Evolutionary conservation across 1,140 invertebrate genomes (phyloP).

Genomic region (Drosophila orosa): DNA sequence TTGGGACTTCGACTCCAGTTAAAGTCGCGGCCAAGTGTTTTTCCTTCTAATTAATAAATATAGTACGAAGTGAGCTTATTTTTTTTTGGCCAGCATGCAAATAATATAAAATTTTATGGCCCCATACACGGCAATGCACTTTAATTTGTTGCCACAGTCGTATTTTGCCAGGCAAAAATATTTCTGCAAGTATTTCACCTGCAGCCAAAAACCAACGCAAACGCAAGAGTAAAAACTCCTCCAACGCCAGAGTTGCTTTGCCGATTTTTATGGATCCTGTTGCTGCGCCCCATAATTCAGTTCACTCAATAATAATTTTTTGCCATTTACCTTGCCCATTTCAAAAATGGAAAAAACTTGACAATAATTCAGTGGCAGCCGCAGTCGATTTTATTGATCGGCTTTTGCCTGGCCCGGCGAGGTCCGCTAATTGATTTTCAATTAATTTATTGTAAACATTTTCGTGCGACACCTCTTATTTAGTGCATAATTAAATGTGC

Average conservation of each 20-base stretch:
- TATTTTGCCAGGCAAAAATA: constrained; percentile 46
- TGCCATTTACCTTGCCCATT: constrained; percentile 53
- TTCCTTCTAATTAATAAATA: constrained; percentile 77
- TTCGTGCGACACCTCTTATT: constrained; percentile 72
- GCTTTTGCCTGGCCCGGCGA: constrained; percentile 5
- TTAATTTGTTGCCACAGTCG: constrained; percentile 64
- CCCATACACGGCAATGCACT: constrained; percentile 71
- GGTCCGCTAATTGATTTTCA: constrained; percentile 75
- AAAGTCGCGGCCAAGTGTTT: constrained; percentile 30
- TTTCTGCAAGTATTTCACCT: constrained; percentile 66
- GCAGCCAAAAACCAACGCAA: constrained; percentile 30
- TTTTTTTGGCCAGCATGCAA: constrained; percentile 45
- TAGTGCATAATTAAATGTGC: constrained; percentile 66
- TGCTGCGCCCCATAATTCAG: constrained; percentile 50
- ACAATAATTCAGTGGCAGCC: constrained; percentile 51
- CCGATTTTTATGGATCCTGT: constrained; percentile 43
- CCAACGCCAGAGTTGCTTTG: constrained; percentile 5
- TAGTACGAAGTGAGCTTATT: constrained; percentile 14
- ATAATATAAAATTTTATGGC: constrained; percentile 71
- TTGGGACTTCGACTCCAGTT: constrained; percentile 18
- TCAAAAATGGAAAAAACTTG: constrained; percentile 31
- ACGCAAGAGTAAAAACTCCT: not conserved
- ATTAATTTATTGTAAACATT: constrained; percentile 79
- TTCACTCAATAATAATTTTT: constrained; percentile 54
- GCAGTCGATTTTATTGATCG: constrained; percentile 41